Evolutionary conservation across 2,113 vertebrate species (phyloP), one percentile per base, ranked within the genome.

Genomic region (Empidonax alnorum): DNA sequence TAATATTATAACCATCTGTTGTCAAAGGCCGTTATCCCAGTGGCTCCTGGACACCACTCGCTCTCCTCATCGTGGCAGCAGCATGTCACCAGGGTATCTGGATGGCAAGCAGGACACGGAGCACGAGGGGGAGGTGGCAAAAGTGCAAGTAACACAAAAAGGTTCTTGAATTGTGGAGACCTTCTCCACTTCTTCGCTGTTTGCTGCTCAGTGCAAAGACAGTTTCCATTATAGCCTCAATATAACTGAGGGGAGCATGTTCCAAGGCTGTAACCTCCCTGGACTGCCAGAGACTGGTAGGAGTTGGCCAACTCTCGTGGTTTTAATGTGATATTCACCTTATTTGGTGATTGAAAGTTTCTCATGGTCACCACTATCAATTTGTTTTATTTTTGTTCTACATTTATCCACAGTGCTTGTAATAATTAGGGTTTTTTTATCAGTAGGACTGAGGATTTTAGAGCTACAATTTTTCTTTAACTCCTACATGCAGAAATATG

Each of bases 1-100:
- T 49, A 44, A 73, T 94, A 80, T 73, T 84, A 84, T 18, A 89
- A 87, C 84, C 89, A 90, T 95, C 94, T 96, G 96, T 20, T 90
- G 87, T 77, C 71, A 23, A 82, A 93, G 74, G 42, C 80, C 20
- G 0, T 87, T 94, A 82, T 94, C 91, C 87, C 89, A 63, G 74
- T 66, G 87, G 84, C 87, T 91, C 84, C 84, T 96, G 93, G 84
- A 21, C 53, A 50, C 84, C 53, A 14, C 84, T 89, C 37, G 5
- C 49, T n/a, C 76, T 92, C 76, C 56, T 76, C 30, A 10, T 92
- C 41, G 19, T 44, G 91, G 72, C 74, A 91, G 77, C 76, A 87
- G 47, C 1, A 0, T 73, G 73, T 92, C 94, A 79, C 78, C 66
- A 33, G 28, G 66, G 37, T 72, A 12, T 85, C 87, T 76, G 46